Percentiles rank a stretch among this genome's conserved stretches.
These are phyloP conservation scores for Drosophila helvetica DNA, from an alignment of 2,888 invertebrate genomes.

Conservation along the genomic window DNA sequence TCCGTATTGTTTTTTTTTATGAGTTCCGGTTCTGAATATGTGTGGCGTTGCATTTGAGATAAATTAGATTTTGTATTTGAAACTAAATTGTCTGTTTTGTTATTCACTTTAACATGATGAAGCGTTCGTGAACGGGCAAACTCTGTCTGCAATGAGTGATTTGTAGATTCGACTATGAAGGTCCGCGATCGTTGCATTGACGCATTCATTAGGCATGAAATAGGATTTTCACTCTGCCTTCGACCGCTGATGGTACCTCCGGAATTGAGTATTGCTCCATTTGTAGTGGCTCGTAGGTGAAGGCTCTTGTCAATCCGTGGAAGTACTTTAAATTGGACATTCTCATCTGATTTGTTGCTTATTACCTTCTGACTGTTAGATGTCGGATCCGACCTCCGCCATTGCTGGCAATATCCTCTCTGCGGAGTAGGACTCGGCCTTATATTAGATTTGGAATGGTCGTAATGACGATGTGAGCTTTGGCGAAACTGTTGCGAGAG, in stretches of 20 bases:
- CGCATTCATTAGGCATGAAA: conserved; percentile 9
- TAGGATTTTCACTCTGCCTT: conserved; percentile 68
- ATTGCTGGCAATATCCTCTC: conserved; percentile 40
- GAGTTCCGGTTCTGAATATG: conserved; percentile 90
- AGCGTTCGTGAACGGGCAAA: conserved; percentile 67
- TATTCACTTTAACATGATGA: conserved; percentile 45
- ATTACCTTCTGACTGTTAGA: conserved; percentile 31
- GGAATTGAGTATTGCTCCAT: conserved; percentile 92
- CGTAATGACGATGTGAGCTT: conserved; percentile 29
- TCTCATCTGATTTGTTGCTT: conserved; percentile 32
- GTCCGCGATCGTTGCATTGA: conserved; percentile 66
- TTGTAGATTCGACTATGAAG: conserved; percentile 52
- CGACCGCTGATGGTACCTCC: conserved; percentile 93
- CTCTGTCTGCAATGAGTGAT: conserved; percentile 23
- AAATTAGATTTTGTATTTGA: conserved; percentile 44
- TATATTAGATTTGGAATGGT: conserved; percentile 34
- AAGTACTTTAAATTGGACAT: conserved; percentile 86
- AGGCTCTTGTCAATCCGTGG: conserved; percentile 87
- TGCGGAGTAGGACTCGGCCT: conserved; percentile 32
- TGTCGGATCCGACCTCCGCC: conserved; percentile 51
- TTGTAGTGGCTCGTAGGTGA: conserved; percentile 90
- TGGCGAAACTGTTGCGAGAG: conserved; percentile 40
- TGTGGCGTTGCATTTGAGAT: conserved; percentile 56
- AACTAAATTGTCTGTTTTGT: conserved; percentile 42
- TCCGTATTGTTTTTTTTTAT: conserved; percentile 36